Conservation (phyloP, 2,797 vertebrate species). For the Australoheros facetus region DNA sequence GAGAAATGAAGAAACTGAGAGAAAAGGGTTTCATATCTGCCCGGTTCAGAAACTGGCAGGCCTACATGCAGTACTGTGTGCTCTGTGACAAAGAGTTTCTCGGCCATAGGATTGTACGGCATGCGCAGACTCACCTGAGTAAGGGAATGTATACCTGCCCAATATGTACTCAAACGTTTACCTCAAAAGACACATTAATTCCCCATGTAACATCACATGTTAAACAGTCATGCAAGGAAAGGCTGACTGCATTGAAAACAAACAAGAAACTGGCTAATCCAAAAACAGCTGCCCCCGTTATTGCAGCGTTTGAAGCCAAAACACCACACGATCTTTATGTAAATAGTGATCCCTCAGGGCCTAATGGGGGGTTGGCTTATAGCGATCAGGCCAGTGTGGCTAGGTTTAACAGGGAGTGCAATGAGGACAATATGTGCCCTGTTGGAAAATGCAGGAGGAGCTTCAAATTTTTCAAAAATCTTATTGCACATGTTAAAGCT, state of each 20-base stretch:
- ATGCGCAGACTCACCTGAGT: conserved; percentile 94
- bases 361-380: conserved; percentile 77
- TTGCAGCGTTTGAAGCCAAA: conserved; percentile 84
- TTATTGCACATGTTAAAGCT: conserved; percentile 91
- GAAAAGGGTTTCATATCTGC: conserved; percentile 94
- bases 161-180: conserved; percentile 93
- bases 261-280: conserved; percentile 86
- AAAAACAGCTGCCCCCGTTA: conserved; percentile 77
- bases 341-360: conserved; percentile 80
- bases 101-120: conserved; percentile 95
- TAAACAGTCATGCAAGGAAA: conserved; percentile 95
- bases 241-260: conserved; percentile 92
- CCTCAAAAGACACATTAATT: conserved; percentile 91
- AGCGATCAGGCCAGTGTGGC: conserved; percentile 76
- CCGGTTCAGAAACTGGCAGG: conserved; percentile 96
- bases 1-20: conserved; percentile 91
- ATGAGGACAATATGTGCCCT: conserved; percentile 84
- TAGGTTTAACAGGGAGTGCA: conserved; percentile 67
- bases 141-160: conserved; percentile 92
- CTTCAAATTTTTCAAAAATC: conserved; percentile 96
- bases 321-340: conserved; percentile 80
- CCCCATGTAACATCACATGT: conserved; percentile 96
- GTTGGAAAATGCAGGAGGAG: conserved; percentile 89
- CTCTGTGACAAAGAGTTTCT: conserved; percentile 98
- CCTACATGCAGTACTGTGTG: conserved; percentile 99